These are phyloP conservation scores for Crypturellus tataupa DNA, from an alignment of 2,797 vertebrate genomes.

Conservation along the genomic window DNA sequence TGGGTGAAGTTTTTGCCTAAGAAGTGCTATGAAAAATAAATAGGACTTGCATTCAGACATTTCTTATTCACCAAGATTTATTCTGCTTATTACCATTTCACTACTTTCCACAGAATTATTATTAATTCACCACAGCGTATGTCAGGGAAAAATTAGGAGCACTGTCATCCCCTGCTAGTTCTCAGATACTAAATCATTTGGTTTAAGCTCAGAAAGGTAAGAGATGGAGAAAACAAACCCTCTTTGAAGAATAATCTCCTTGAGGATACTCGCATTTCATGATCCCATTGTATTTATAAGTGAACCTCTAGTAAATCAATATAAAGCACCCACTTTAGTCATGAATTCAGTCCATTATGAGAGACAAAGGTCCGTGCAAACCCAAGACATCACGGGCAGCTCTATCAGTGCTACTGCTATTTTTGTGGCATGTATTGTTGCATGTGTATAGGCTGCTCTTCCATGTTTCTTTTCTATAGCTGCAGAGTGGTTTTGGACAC, in stretches of 20 bases:
- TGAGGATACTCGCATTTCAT: not conserved
- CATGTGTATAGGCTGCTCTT: not conserved
- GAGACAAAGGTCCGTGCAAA: not conserved
- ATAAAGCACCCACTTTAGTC: not conserved
- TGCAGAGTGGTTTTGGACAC: conserved; percentile 26
- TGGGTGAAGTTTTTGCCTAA: not conserved
- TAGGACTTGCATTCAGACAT: not conserved
- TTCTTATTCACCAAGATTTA: conserved; percentile 15
- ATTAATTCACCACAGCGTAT: not conserved
- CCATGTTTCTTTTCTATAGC: not conserved
- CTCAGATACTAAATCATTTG: conserved; percentile 22
- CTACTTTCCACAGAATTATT: conserved; percentile 20
- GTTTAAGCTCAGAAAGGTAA: conserved; percentile 26
- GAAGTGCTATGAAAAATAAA: conserved; percentile 11
- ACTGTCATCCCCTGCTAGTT: not conserved
- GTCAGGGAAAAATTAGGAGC: conserved; percentile 2
- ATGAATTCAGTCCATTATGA: not conserved
- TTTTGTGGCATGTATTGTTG: not conserved
- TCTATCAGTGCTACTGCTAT: not conserved
- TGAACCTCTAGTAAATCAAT: conserved; percentile 3
- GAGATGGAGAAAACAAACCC: conserved; percentile 17
- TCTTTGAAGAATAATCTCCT: not conserved
- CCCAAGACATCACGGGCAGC: not conserved
- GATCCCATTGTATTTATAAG: conserved; percentile 8
- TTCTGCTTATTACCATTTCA: not conserved